These are phyloP conservation scores for Dromococcyx pavoninus DNA, from an alignment of 2,797 vertebrate genomes.

Conservation along the genomic window DNA sequence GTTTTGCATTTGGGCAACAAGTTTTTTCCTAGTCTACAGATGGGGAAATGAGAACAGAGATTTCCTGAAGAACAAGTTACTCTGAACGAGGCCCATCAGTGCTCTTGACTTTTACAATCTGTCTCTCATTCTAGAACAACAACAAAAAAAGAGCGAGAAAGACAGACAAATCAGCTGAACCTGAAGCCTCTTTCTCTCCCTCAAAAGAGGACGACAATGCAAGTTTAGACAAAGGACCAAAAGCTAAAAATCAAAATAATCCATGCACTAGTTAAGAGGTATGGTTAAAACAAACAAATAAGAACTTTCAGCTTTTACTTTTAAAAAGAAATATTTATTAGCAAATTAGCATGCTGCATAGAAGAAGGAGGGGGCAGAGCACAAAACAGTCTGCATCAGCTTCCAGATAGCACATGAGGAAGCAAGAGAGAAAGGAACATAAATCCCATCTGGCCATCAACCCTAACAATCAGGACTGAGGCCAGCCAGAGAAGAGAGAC, in stretches of 20 bases:
- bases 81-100: conserved; percentile 5
- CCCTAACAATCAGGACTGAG: conserved; percentile 33
- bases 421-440: conserved; percentile 48
- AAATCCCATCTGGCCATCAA: conserved; percentile 61
- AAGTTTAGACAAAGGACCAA: not conserved
- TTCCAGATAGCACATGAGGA: conserved; percentile 45
- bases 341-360: not conserved
- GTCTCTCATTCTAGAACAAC: conserved; percentile 15
- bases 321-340: conserved; percentile 20
- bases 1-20: conserved; percentile 27
- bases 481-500: conserved; percentile 45
- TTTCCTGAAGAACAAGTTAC: conserved; percentile 57
- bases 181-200: not conserved
- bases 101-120: conserved; percentile 33
- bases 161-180: not conserved
- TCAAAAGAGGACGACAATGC: not conserved
- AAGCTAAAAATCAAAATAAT: conserved; percentile 4
- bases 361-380: not conserved
- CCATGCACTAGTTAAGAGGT: not conserved
- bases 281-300: not conserved
- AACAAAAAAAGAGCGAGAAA: not conserved
- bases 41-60: conserved; percentile 33
- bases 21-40: conserved; percentile 20
- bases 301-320: not conserved
- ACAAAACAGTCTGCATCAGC: conserved; percentile 18